Conservation (phyloP, 2,113 vertebrate species). For the Phoenicopterus ruber region DNA sequence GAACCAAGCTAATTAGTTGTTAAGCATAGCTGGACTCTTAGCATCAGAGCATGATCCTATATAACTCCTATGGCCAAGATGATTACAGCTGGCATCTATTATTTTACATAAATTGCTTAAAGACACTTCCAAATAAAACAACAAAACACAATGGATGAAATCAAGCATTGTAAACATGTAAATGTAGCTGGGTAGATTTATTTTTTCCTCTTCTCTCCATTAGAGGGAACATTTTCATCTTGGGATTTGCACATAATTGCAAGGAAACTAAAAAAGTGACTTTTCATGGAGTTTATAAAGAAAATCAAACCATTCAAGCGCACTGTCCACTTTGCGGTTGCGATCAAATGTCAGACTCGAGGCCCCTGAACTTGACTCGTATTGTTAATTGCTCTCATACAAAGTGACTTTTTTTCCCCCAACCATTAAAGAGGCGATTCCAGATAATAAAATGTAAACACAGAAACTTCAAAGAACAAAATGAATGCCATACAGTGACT, state of each 20-base stretch:
- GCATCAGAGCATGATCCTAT: background rate
- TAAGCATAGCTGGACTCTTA: background rate
- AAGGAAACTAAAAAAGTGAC: background rate
- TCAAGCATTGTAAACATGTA: background rate
- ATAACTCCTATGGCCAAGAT: background rate
- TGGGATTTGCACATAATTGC: background rate
- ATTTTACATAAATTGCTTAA: background rate
- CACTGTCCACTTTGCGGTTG: background rate
- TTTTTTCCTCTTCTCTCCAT: background rate
- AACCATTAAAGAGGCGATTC: background rate
- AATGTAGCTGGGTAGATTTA: background rate
- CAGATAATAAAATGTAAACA: constrained; percentile 39
- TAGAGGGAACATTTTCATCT: constrained; percentile 1
- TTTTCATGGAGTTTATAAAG: background rate
- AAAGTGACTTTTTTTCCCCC: background rate
- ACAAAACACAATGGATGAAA: background rate
- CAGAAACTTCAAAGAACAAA: constrained; percentile 43
- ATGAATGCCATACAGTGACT: background rate
- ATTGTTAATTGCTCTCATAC: background rate
- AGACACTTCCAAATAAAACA: background rate
- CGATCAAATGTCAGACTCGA: background rate
- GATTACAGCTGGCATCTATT: background rate
- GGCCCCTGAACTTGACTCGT: background rate
- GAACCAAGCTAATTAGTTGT: background rate
- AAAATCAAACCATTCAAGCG: background rate